Conservation (phyloP, 2,888 invertebrate genomes). For the Spilosoma lubricipeda region DNA sequence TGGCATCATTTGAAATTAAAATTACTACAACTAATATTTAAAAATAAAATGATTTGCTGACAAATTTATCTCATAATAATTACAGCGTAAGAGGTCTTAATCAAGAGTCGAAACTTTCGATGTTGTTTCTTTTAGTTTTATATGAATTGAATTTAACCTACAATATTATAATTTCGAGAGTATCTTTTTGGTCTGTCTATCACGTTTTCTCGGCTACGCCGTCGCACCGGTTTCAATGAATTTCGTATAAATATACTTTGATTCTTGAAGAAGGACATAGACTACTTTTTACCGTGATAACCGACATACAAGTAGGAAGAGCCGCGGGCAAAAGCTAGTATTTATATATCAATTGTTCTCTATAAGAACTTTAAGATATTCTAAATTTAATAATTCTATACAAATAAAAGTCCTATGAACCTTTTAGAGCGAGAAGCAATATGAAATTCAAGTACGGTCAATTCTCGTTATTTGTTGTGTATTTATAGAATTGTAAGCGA, state of each 20-base stretch:
- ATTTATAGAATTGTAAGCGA: neutral
- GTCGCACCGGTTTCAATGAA: too few species aligned
- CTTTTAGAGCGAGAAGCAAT: neutral
- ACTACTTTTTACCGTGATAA: too few species aligned
- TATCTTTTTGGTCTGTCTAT: too few species aligned
- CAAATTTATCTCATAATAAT: neutral
- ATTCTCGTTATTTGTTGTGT: neutral
- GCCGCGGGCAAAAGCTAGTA: too few species aligned
- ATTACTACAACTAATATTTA: neutral
- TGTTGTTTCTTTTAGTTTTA: neutral
- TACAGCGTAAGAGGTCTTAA: neutral
- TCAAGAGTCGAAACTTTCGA: neutral
- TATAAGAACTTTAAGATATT: neutral
- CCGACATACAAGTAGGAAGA: too few species aligned
- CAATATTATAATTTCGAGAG: too few species aligned
- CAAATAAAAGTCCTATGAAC: neutral
- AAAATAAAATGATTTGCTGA: neutral
- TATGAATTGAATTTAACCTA: too few species aligned
- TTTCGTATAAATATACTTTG: too few species aligned
- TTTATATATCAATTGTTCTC: neutral
- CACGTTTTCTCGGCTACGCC: too few species aligned
- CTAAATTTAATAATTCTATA: neutral
- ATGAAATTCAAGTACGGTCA: constrained; percentile 2
- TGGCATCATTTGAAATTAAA: neutral
- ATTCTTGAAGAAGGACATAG: too few species aligned